Conservation (phyloP, 2,113 vertebrate species). For the Lampris incognitus region DNA sequence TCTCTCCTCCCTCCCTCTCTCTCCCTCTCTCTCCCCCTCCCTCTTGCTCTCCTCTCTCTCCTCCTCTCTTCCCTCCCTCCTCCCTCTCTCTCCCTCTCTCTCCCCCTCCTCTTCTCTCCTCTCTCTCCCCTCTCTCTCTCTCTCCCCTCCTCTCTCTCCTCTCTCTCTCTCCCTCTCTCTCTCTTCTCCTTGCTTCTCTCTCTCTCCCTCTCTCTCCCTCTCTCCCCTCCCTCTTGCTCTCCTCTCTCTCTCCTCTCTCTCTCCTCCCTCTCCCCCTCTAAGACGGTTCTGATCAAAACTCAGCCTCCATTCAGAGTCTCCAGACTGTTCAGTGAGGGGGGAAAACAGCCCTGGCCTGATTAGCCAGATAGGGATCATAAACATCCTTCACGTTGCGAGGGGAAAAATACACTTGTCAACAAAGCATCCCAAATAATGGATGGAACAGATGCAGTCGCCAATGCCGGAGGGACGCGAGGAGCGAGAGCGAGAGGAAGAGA, state of each 20-base stretch:
- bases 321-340: slow-evolving; percentile 8
- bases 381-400: slow-evolving; percentile 28
- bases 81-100: too few relatives aligned
- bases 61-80: too few relatives aligned
- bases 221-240: background rate
- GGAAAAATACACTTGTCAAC: slow-evolving; percentile 43
- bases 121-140: too few relatives aligned
- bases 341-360: slow-evolving; percentile 49
- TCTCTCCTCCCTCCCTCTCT: too few relatives aligned
- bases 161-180: too few relatives aligned
- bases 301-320: slow-evolving; percentile 23
- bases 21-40: too few relatives aligned
- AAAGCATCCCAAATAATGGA: slow-evolving; percentile 47
- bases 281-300: slow-evolving; percentile 30
- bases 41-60: too few relatives aligned
- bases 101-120: too few relatives aligned
- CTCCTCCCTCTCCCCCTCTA: background rate
- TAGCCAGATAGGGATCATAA: slow-evolving; percentile 55
- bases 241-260: slow-evolving; percentile 19
- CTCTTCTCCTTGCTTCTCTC: too few relatives aligned
- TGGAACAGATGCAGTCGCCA: slow-evolving; percentile 45
- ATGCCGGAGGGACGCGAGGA: slow-evolving; percentile 7
- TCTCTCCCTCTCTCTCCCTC: slow-evolving; percentile 16
- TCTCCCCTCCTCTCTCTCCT: too few relatives aligned
- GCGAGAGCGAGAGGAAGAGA: slow-evolving; percentile 4